Evolutionary conservation across 2,888 invertebrate genomes (phyloP), one percentile per base, ranked within the genome.

Genomic region (Trichacis sp.): DNA sequence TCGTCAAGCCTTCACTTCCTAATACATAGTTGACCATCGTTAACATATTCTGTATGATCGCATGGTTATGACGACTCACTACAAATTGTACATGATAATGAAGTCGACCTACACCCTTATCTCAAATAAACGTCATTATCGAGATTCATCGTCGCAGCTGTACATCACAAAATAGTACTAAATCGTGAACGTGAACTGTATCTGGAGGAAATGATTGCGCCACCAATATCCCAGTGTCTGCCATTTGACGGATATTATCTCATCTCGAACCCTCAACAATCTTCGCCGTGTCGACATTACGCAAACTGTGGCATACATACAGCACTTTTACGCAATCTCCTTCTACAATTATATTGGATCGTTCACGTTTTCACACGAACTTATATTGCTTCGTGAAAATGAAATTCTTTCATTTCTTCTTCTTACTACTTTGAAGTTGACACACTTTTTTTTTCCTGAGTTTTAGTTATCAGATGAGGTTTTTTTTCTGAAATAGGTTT

Each of bases 191-290:
- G 67, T 54, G 71, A 66, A 76, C 75, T 76, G 74, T 74, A 59
- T 73, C 70, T 63, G 47, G 71, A 75, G 77, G 76, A 77, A 77
- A 77, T 77, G 75, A 68, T 70, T 65, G 68, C 66, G 68, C 68
- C 72, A 71, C 70, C 77, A 74, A 77, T 76, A 77, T 78, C 74
- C 74, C 76, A 72, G 70, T 63, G 53, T 67, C 70, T 74, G 73
- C 68, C 72, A 72, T 73, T 75, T 65, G 71, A 67, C 76, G 75
- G 76, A 79, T 75, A 77, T 77, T 74, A 77, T 73, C 73, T 70
- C 69, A 70, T 75, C 72, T 71, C 68, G 69, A 70, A 64, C 71
- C 69, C 53, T 45, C 49, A 61, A 66, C 54, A 61, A 64, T 58
- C 49, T 48, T 48, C 53, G 45, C 49, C 48, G 58, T 38, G 46